Percentiles rank a stretch among this genome's conserved stretches.
Evolutionary conservation across 2,888 invertebrate genomes (phyloP).

Genomic region (Limnephilus lunatus): DNA sequence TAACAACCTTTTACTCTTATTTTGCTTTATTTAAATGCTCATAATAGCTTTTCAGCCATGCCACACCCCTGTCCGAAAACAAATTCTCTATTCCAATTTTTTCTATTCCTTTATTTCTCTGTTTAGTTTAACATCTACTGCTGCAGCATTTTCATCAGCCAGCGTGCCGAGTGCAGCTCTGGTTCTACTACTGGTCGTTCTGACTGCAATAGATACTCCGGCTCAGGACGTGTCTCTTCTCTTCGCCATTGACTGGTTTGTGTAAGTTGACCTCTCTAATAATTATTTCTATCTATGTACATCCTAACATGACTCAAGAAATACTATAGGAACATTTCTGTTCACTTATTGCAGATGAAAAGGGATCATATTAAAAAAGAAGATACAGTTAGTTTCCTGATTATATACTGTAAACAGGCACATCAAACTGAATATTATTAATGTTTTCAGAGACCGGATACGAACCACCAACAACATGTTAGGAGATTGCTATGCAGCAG

Average conservation of each 20-base stretch:
- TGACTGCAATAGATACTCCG: slow-evolving; percentile 90
- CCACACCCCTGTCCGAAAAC: too few relatives aligned
- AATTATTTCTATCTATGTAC: too few relatives aligned
- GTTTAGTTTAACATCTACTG: slow-evolving; percentile 87
- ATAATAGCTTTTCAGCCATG: too few relatives aligned
- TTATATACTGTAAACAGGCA: not conserved
- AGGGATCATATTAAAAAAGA: too few relatives aligned
- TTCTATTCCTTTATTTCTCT: not conserved
- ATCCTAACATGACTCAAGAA: too few relatives aligned
- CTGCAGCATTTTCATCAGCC: slow-evolving; percentile 92
- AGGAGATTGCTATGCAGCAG: slow-evolving; percentile 92
- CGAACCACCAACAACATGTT: slow-evolving; percentile 93
- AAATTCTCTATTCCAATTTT: too few relatives aligned
- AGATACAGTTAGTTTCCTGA: not conserved
- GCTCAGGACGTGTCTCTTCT: slow-evolving; percentile 88
- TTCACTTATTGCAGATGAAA: too few relatives aligned
- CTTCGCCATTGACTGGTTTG: slow-evolving; percentile 93
- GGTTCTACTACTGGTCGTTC: slow-evolving; percentile 87
- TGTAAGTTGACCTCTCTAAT: slow-evolving; percentile 78
- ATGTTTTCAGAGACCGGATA: slow-evolving; percentile 85
- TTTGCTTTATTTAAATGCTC: not conserved
- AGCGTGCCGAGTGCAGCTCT: slow-evolving; percentile 92
- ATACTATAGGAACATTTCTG: too few relatives aligned
- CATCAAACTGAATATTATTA: too few relatives aligned
- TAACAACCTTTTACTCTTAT: not conserved